phyloP scores from a whole-genome alignment of 2,888 invertebrate genomes.

The Meandrusa payeni region DNA sequence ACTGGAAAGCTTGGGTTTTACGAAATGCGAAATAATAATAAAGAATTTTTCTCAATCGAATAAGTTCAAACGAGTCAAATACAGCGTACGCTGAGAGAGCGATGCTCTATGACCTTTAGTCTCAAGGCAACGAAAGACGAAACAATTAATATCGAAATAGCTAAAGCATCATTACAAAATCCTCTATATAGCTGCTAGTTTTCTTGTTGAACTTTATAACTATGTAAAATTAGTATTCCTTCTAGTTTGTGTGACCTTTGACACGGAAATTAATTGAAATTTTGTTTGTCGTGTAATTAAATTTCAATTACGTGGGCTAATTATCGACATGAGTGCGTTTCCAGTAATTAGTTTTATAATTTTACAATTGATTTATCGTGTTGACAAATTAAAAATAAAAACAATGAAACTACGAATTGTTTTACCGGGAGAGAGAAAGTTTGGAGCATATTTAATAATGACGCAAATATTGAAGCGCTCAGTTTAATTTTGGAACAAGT shows the following conservation, averaged over 20 bases:
- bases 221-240: too few species aligned
- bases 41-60: background rate
- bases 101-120: too few species aligned
- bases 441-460: slow-evolving; percentile 8
- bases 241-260: too few species aligned
- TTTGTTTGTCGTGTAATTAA: background rate
- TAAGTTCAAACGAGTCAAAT: too few species aligned
- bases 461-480: slow-evolving; percentile 3
- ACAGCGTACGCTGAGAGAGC: too few species aligned
- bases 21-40: background rate
- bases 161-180: too few species aligned
- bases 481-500: slow-evolving; percentile 7
- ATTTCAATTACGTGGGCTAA: background rate
- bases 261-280: slow-evolving; percentile 1
- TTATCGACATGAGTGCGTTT: background rate
- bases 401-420: background rate
- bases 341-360: background rate
- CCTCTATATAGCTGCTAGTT: too few species aligned
- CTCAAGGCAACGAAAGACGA: too few species aligned
- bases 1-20: background rate
- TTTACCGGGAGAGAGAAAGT: slow-evolving; percentile 1
- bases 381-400: slow-evolving; percentile 6
- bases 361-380: background rate
- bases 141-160: too few species aligned
- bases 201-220: too few species aligned